phyloP scores from a whole-genome alignment of 2,888 invertebrate species.

The Synergus umbraculus region DNA sequence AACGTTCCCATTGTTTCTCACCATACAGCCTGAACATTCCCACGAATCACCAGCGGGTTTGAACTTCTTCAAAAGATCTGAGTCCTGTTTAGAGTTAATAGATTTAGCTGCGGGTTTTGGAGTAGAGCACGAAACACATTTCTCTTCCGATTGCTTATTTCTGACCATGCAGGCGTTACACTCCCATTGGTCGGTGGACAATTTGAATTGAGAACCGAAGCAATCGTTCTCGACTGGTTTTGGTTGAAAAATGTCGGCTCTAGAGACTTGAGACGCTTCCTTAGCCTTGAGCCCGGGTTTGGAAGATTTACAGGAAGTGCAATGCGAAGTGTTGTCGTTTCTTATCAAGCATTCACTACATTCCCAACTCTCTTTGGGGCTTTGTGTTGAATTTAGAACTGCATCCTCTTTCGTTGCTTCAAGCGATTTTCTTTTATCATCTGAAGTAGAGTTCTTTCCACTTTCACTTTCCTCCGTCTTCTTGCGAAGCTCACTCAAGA shows the following conservation, averaged over 20 bases:
- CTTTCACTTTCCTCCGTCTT: slow-evolving; percentile 32
- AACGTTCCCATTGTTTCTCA: slow-evolving; percentile 79
- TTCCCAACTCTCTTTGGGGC: slow-evolving; percentile 66
- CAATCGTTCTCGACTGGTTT: slow-evolving; percentile 39
- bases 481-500: slow-evolving; percentile 57
- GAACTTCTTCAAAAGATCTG: slow-evolving; percentile 52
- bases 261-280: not conserved
- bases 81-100: not conserved
- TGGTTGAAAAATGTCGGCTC: not conserved
- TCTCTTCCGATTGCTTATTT: slow-evolving; percentile 77
- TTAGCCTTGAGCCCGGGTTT: slow-evolving; percentile 50
- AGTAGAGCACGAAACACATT: slow-evolving; percentile 73
- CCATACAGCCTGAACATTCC: slow-evolving; percentile 83
- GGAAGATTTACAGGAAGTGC: slow-evolving; percentile 71
- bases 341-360: slow-evolving; percentile 74
- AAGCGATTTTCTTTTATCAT: not conserved
- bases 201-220: slow-evolving; percentile 62
- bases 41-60: slow-evolving; percentile 81
- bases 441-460: slow-evolving; percentile 54
- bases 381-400: not conserved
- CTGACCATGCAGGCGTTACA: slow-evolving; percentile 82
- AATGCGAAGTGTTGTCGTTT: slow-evolving; percentile 68
- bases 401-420: slow-evolving; percentile 25
- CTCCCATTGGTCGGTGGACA: slow-evolving; percentile 78
- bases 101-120: slow-evolving; percentile 44